phyloP scores from a whole-genome alignment of 2,888 invertebrate species.

The Callinectes sapidus region DNA sequence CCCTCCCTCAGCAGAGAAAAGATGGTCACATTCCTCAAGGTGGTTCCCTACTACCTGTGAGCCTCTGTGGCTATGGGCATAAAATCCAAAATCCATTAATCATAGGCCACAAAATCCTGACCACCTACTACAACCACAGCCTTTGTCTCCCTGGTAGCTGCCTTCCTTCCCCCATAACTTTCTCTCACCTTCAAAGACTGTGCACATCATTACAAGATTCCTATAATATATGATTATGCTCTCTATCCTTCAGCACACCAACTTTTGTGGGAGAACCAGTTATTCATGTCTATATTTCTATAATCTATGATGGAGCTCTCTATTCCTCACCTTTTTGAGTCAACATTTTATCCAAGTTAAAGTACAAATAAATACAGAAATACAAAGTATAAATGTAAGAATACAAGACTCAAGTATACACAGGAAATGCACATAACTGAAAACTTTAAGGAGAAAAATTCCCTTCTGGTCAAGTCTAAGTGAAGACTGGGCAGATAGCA shows the following conservation, averaged over 20 bases:
- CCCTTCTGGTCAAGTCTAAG: neutral
- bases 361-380: neutral
- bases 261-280: neutral
- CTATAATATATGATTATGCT: neutral
- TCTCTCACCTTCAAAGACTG: neutral
- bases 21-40: conserved; percentile 50
- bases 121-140: neutral
- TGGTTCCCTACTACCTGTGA: conserved; percentile 59
- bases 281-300: neutral
- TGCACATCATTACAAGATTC: no score
- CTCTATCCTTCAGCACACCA: neutral
- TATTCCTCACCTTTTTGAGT: no score
- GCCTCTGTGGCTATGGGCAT: conserved; percentile 45
- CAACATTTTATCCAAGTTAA: neutral
- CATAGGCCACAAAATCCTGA: conserved; percentile 46
- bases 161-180: conserved; percentile 29
- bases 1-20: neutral
- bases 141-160: conserved; percentile 45
- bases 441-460: neutral
- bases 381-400: neutral
- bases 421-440: neutral
- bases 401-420: neutral
- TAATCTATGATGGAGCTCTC: no score
- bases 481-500: neutral
- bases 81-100: conserved; percentile 63